Evolutionary conservation across 2,797 vertebrate genomes (phyloP).

Genomic region (Carduelis carduelis): DNA sequence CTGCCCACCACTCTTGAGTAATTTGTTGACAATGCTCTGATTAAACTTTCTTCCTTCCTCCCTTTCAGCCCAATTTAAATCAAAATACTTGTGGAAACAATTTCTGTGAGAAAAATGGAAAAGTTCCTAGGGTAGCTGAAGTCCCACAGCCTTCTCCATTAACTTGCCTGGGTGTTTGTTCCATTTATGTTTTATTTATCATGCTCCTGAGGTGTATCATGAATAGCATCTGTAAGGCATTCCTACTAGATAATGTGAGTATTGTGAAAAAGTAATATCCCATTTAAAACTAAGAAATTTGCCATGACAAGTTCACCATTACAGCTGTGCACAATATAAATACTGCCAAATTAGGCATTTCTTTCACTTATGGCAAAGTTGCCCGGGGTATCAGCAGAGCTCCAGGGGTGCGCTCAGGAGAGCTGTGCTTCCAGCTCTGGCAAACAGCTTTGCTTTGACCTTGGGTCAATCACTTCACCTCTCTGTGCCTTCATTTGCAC

Average conservation of each 20-base stretch:
- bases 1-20: constrained; percentile 41
- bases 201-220: not conserved
- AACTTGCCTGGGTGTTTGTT: not conserved
- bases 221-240: not conserved
- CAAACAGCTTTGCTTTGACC: not conserved
- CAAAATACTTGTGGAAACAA: constrained; percentile 66
- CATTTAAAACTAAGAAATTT: not conserved
- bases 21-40: constrained; percentile 54
- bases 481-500: not conserved
- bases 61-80: constrained; percentile 60
- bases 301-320: not conserved
- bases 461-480: not conserved
- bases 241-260: not conserved
- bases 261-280: not conserved
- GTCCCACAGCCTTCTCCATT: not conserved
- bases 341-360: not conserved
- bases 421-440: not conserved
- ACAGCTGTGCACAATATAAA: not conserved
- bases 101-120: constrained; percentile 63
- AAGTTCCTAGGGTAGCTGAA: not conserved
- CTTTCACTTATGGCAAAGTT: not conserved
- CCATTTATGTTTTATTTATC: constrained; percentile 35
- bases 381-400: fast-evolving
- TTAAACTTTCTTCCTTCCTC: constrained; percentile 48
- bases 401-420: not conserved